Evolutionary conservation across 2,888 invertebrate genomes (phyloP), one percentile per base, ranked within the genome.

Genomic region (Nemotelus nigrinus): DNA sequence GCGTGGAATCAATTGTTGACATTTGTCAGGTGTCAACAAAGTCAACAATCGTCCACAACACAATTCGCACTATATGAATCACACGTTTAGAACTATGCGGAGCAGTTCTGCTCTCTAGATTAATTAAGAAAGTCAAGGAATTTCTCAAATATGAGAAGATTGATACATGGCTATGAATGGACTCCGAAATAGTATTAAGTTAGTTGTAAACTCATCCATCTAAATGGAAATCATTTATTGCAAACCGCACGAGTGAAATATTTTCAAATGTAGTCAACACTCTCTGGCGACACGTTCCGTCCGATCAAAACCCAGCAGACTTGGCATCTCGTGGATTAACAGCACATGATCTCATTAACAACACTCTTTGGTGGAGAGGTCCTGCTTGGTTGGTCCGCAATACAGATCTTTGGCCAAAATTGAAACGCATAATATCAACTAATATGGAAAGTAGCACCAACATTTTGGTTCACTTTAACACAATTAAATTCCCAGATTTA

Each of bases 141-240:
- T 25, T 25, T 25, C 25, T 25, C 25, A 25, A 25, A 25, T 0
- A 25, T 25, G 25, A 25, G 25, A 25, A 25, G 25, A 25, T 25
- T 1, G 25, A 25, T 25, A 25, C 25, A 25, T 25, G 25, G 25
- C 25, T 25, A 6, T 53, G 53, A 1, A 53, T 1, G 7, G 53
- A 53, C 10, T 39, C n/a, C 63, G 7, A 10, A 25, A 39, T n/a
- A 10, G 41, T 39, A 25, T 39, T 63, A 7, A 6, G 7, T 10
- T 63, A 2, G 65, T 8, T 65, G 7, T 1, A 45, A 43, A 7
- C 7, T 6, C 65, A 6, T 6, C 65, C 65, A 10, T 6, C 44
- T 6, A 65, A 43, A 43, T 65, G 65, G 65, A 65, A 43, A 25
- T 6, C 44, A 8, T 65, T 65, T 43, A 43, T 65, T n/a, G 65